Percentiles rank a stretch among this genome's conserved stretches.
Conservation (phyloP, 2,888 invertebrate species). For the Mesorhabditis sp. region DNA sequence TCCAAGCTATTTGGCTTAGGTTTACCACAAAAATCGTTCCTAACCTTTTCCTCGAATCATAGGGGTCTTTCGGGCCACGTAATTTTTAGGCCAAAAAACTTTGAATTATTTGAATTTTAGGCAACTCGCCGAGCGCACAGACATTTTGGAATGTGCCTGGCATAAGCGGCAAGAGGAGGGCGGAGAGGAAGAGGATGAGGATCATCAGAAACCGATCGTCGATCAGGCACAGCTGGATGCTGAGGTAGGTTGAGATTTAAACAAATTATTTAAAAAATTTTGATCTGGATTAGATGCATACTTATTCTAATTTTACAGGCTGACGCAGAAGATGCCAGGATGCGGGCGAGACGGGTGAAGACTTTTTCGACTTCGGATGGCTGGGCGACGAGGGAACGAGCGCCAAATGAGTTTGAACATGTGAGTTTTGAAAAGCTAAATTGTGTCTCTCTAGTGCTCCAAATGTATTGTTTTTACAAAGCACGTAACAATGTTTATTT, state of each 20-base stretch:
- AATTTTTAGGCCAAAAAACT: too few species aligned
- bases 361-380: not conserved
- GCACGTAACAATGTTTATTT: not conserved
- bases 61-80: too few species aligned
- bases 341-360: not conserved
- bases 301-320: not conserved
- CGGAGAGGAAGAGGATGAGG: conserved; percentile 22
- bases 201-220: not conserved
- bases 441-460: not conserved
- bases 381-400: conserved; percentile 14
- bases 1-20: too few species aligned
- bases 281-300: too few species aligned
- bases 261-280: too few species aligned
- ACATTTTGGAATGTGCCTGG: conserved; percentile 43
- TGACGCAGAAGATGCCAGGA: not conserved
- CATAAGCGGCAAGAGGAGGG: conserved; percentile 27
- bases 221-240: not conserved
- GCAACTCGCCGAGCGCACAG: conserved; percentile 36
- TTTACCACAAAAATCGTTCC: too few species aligned
- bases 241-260: too few species aligned
- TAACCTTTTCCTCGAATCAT: too few species aligned
- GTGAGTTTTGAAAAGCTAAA: conserved; percentile 14
- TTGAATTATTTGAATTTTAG: conserved; percentile 14
- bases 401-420: conserved; percentile 40
- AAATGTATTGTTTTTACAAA: not conserved